Evolutionary conservation across 2,888 invertebrate species (phyloP).

Genomic region (Lasioglossum pauxillum): DNA sequence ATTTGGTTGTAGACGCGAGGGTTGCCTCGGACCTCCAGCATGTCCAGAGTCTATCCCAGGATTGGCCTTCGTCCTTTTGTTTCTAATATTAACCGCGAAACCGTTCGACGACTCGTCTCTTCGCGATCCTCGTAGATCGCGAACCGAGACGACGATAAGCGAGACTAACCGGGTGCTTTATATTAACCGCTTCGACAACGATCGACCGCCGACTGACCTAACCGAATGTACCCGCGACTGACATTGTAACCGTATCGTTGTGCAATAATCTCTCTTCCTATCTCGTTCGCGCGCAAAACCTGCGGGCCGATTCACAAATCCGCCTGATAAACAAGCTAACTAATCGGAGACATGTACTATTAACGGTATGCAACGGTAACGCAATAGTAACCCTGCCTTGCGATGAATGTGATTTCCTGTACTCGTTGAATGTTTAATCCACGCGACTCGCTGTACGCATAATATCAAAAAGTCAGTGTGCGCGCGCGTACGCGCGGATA

Average conservation of each 20-base stretch:
- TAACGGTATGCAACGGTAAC: slow-evolving; percentile 53
- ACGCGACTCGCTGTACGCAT: slow-evolving; percentile 32
- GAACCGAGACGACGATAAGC: not conserved
- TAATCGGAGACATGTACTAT: slow-evolving; percentile 40
- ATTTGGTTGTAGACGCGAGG: slow-evolving; percentile 1
- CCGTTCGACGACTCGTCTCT: not conserved
- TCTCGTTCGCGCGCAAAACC: slow-evolving; percentile 3
- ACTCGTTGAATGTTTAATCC: slow-evolving; percentile 54
- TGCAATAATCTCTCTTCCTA: slow-evolving; percentile 21
- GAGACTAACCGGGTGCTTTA: slow-evolving; percentile 61
- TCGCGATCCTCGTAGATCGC: not conserved
- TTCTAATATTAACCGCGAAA: slow-evolving; percentile 5
- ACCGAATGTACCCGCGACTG: slow-evolving; percentile 10
- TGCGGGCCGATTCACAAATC: not conserved
- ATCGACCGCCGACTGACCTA: slow-evolving; percentile 10
- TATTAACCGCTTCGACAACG: slow-evolving; percentile 41
- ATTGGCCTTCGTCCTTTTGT: not conserved
- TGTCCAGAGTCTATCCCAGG: not conserved
- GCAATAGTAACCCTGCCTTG: slow-evolving; percentile 61
- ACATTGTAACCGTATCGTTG: slow-evolving; percentile 24
- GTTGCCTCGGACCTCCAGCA: not conserved
- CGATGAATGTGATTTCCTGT: slow-evolving; percentile 59
- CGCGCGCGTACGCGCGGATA: not conserved
- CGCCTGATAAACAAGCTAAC: not conserved
- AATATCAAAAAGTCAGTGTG: slow-evolving; percentile 23